A percentile compares a stretch with the other conserved stretches of the same genome.
Conservation (phyloP, 2,888 invertebrate genomes). For the Shargacucullia verbasci region DNA sequence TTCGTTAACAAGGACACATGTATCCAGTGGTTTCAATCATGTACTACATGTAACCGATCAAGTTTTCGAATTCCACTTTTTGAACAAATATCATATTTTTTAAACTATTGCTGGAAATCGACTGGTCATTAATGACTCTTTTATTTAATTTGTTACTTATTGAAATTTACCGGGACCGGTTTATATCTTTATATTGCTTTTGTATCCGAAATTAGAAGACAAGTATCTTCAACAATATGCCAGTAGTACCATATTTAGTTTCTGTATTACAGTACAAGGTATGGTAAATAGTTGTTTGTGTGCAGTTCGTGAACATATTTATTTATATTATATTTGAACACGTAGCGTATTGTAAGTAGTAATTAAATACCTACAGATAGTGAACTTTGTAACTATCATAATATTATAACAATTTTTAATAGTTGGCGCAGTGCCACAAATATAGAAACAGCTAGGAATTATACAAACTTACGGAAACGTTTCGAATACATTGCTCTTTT, state of each 20-base stretch:
- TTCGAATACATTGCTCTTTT: conserved; percentile 46
- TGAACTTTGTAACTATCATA: conserved; percentile 15
- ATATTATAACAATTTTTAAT: conserved; percentile 38
- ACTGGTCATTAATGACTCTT: background rate
- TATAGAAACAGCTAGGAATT: conserved; percentile 23
- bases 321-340: too few relatives aligned
- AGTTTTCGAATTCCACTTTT: conserved; percentile 14
- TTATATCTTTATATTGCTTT: background rate
- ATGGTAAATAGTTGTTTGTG: too few relatives aligned
- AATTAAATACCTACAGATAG: conserved; percentile 1
- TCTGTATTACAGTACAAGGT: too few relatives aligned
- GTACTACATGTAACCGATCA: conserved; percentile 20
- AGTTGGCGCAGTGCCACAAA: conserved; percentile 50
- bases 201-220: background rate
- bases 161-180: background rate
- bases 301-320: too few relatives aligned
- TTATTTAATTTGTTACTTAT: background rate
- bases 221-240: background rate
- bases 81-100: conserved; percentile 1
- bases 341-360: background rate
- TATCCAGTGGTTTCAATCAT: conserved; percentile 24
- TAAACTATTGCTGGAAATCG: background rate
- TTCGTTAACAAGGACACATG: conserved; percentile 65
- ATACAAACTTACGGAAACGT: conserved; percentile 39
- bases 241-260: too few relatives aligned